Percentiles rank a stretch among this genome's conserved stretches.
These are phyloP conservation scores for Pseudorhiza aurosa DNA, from an alignment of 30 jellyfish, hydroid and myxozoan genomes.

Conservation along the genomic window DNA sequence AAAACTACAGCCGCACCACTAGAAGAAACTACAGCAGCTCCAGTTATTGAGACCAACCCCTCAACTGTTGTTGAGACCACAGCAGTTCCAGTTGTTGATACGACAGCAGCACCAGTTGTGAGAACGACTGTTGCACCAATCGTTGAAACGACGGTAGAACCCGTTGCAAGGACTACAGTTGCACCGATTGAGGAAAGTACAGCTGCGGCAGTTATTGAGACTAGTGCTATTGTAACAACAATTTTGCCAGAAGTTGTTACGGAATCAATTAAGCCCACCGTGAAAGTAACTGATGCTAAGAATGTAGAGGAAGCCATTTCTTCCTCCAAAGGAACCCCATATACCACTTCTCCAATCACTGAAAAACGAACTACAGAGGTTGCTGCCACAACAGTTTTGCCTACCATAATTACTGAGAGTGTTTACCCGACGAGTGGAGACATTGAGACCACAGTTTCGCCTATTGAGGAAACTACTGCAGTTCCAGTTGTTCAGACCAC, in stretches of 20 bases:
- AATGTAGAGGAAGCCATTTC: slow-evolving; percentile 4
- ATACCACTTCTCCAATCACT: slow-evolving; percentile 20
- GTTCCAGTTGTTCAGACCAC: not conserved
- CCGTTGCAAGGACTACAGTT: slow-evolving; percentile 15
- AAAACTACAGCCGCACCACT: slow-evolving; percentile 37
- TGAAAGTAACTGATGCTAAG: not conserved
- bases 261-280: not conserved
- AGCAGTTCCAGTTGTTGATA: slow-evolving; percentile 21
- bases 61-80: slow-evolving; percentile 16
- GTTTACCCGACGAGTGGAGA: too few relatives aligned
- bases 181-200: slow-evolving; percentile 34
- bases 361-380: slow-evolving; percentile 29
- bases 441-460: slow-evolving; percentile 25
- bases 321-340: not conserved
- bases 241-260: too few relatives aligned
- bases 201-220: slow-evolving; percentile 1
- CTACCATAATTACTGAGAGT: too few relatives aligned
- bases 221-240: too few relatives aligned
- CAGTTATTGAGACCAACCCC: slow-evolving; percentile 1
- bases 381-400: too few relatives aligned
- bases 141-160: not conserved
- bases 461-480: slow-evolving; percentile 14
- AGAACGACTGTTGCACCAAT: not conserved
- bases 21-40: slow-evolving; percentile 27
- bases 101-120: slow-evolving; percentile 10